Base-by-base conservation (phyloP, 2,797 vertebrate genomes). In the Crocodylus rhombifer region DNA sequence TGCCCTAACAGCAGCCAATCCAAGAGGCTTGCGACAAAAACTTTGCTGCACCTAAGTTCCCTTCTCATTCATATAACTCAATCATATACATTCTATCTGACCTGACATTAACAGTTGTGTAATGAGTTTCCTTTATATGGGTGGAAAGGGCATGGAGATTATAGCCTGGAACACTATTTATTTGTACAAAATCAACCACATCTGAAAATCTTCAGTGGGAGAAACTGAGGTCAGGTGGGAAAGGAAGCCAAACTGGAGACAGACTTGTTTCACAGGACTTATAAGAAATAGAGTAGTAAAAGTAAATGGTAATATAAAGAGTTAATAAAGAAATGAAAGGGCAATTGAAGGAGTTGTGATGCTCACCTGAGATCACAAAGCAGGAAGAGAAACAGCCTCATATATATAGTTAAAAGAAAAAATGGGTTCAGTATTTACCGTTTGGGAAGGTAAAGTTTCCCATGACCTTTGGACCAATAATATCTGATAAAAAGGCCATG, bases 381-480 rank as follows among this genome's bases (percentile, higher is more conserved):
- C 1, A 23, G 30, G 21, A 58, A 26, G 57, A n/a, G 91, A 87
- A 69, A 65, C 36, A 26, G 26, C 17, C 6, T 73, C 60, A 23
- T 5, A 3, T 1, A 2, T 3, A 5, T 57, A 75, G 86, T 63
- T 89, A 21, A 86, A 73, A 14, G 25, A n/a, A 89, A 89, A 90
- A 82, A 10, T 3, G 78, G 91, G 57, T 26, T 87, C 56, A 17
- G 2, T 62, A 42, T 78, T 78, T 62, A 2, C 60, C 86, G 51
- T 20, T 58, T 63, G 89, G 84, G 74, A 81, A 87, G 84, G 36
- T 3, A 3, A 79, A 88, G 16, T n/a, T 92, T 42, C 56, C 56
- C 5, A 2, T 42, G 42, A 73, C 18, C 61, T 82, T 11, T 76
- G 61, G 78, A 78, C 8, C 75, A 73, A 79, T 28, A 3, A 10